Evolutionary conservation across 2,113 vertebrate genomes (phyloP).

Genomic region (Cavia porcellus): DNA sequence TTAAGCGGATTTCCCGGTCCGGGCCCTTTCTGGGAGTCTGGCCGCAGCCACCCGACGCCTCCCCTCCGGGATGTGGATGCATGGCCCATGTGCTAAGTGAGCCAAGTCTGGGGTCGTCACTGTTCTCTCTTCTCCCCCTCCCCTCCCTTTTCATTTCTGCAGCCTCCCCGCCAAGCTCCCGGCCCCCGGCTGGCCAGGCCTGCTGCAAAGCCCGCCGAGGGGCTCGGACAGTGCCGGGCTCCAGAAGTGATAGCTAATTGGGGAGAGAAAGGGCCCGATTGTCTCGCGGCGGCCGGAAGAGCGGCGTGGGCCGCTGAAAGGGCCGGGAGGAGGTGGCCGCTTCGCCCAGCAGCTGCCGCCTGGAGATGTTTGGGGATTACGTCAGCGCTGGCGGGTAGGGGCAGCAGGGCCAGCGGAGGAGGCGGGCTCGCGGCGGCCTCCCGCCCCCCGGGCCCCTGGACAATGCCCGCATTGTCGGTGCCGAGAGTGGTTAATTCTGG

Average conservation of each 20-base stretch:
- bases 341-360: constrained; percentile 95
- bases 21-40: background rate
- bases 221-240: constrained; percentile 91
- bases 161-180: constrained; percentile 34
- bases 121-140: constrained; percentile 10
- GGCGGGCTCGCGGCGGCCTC: constrained; percentile 81
- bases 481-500: constrained; percentile 88
- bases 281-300: constrained; percentile 91
- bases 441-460: constrained; percentile 88
- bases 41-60: background rate
- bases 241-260: constrained; percentile 95
- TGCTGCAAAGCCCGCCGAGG: constrained; percentile 87
- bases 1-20: background rate
- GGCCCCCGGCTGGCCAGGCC: constrained; percentile 75
- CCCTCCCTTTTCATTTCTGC: constrained; percentile 77
- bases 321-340: constrained; percentile 88
- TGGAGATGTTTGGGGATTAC: constrained; percentile 94
- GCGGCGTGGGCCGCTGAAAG: constrained; percentile 88
- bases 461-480: constrained; percentile 95
- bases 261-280: constrained; percentile 94
- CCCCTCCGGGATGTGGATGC: background rate
- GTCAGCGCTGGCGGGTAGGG: constrained; percentile 92
- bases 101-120: background rate
- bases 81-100: background rate
- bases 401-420: constrained; percentile 67